Base-by-base conservation (phyloP, 2,888 invertebrate genomes). In the Sinohyriopsis cumingii region DNA sequence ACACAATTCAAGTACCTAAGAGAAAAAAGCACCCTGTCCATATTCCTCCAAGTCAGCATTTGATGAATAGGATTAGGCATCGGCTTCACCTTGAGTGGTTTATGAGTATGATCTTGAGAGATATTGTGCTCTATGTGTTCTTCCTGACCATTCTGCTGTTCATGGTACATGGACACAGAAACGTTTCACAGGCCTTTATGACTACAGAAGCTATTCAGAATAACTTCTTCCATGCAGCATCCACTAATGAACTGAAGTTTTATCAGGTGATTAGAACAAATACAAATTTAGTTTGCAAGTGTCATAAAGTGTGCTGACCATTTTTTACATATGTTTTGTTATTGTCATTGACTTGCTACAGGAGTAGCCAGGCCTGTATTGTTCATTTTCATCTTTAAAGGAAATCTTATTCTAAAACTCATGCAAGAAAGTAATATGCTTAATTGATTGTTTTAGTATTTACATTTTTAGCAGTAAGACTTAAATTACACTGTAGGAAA, bases 131-230 rank as follows among this genome's bases (percentile, higher is more conserved):
- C 61, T 84, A 84, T 62, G 22, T 71, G 0, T 19, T 82, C 18
- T 85, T 82, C 67, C 55, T 85, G 12, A 60, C 62, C 12, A 66
- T 79, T 1, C 75, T 84, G 1, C 55, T 78, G 22, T 63, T 82
- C 20, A 71, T 79, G 45, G 76, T 81, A 9, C 76, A 79, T 71
- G 82, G 81, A 2, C 80, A 85, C 63, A 60, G 76, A 19, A 63
- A 75, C 57, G 68, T 81, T 19, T 62, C 63, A 20, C 59, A 74
- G 20, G 71, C 77, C 4, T 82, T 74, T 64, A 59, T 54, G 15
- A 73, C 71, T 55, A 78, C 75, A 20, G 55, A 76, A n/a, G 74
- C 76, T 33, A 61, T 80, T 18, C 76, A 79, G 55, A 74, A 78
- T 63, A 75, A 79, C 25, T 74, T 83, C 24, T 68, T 81, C 20